phyloP scores from a whole-genome alignment of 2,888 invertebrate genomes.

The Encarsia formosa region DNA sequence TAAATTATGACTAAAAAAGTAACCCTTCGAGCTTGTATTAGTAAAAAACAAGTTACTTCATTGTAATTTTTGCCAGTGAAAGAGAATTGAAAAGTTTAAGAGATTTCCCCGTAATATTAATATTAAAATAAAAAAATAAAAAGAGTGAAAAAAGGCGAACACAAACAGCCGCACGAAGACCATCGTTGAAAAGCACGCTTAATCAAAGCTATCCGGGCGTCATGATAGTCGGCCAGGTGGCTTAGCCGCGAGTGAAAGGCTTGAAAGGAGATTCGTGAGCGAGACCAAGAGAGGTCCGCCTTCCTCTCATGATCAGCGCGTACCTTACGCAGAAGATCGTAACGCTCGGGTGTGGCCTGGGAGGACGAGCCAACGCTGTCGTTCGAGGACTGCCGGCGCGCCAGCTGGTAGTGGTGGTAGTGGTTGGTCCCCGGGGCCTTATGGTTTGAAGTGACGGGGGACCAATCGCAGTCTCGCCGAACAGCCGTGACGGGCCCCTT shows the following conservation, averaged over 20 bases:
- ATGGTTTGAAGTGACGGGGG: slow-evolving; percentile 21
- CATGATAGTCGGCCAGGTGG: slow-evolving; percentile 14
- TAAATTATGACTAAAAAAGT: no score
- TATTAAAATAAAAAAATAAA: no score
- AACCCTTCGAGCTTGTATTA: no score
- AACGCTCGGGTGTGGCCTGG: slow-evolving; percentile 54
- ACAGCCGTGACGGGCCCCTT: slow-evolving; percentile 32
- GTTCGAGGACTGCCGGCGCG: slow-evolving; percentile 38
- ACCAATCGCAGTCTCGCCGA: slow-evolving; percentile 36
- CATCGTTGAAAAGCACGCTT: slow-evolving; percentile 21
- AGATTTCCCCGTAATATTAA: no score
- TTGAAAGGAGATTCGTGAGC: background rate
- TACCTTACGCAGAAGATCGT: slow-evolving; percentile 60
- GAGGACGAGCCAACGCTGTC: slow-evolving; percentile 48
- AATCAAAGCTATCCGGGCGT: slow-evolving; percentile 24
- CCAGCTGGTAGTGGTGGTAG: slow-evolving; percentile 33
- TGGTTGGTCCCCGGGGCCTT: slow-evolving; percentile 32
- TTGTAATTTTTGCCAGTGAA: no score
- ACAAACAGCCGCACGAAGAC: slow-evolving; percentile 9
- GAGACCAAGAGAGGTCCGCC: background rate
- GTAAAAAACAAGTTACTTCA: no score
- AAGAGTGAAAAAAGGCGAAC: no score
- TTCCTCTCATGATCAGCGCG: slow-evolving; percentile 3
- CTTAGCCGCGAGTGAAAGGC: background rate
- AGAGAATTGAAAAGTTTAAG: no score